Percentiles rank a stretch among this genome's conserved stretches.
These are phyloP conservation scores for Equus quagga DNA, from an alignment of 2,113 vertebrate species.

Conservation along the genomic window DNA sequence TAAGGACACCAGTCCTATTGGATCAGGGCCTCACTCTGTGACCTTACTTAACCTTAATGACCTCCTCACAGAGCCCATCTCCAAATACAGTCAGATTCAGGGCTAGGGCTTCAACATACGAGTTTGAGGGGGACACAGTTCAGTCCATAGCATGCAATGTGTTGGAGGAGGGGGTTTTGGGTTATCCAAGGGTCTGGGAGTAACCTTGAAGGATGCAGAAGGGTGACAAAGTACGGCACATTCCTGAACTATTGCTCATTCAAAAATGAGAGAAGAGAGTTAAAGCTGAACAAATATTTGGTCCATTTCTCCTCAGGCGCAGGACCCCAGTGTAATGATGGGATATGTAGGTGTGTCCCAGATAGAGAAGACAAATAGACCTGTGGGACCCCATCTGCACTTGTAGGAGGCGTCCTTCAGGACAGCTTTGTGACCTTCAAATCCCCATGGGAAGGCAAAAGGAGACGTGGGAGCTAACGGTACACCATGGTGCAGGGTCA, in stretches of 20 bases:
- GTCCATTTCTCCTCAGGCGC: neutral
- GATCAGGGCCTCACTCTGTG: neutral
- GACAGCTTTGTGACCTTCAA: neutral
- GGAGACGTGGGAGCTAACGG: neutral
- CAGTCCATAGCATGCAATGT: rapidly evolving
- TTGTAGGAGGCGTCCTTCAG: neutral
- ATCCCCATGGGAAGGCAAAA: neutral
- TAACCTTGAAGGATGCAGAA: no score
- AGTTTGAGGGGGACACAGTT: neutral
- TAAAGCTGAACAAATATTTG: neutral
- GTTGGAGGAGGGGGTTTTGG: neutral
- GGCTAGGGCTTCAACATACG: neutral
- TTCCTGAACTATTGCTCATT: no score
- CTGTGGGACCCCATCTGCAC: rapidly evolving
- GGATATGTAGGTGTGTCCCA: neutral
- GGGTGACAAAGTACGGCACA: neutral
- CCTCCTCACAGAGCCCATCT: neutral
- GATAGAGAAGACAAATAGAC: neutral
- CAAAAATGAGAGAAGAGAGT: neutral
- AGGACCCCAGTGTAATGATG: rapidly evolving
- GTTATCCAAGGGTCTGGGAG: neutral
- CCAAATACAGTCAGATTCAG: neutral
- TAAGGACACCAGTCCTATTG: neutral
- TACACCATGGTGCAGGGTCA: no score
- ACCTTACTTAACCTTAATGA: neutral